Evolutionary conservation across 2,113 vertebrate species (phyloP), one percentile per base, ranked within the genome.

Genomic region (Phalacrocorax pelagicus): DNA sequence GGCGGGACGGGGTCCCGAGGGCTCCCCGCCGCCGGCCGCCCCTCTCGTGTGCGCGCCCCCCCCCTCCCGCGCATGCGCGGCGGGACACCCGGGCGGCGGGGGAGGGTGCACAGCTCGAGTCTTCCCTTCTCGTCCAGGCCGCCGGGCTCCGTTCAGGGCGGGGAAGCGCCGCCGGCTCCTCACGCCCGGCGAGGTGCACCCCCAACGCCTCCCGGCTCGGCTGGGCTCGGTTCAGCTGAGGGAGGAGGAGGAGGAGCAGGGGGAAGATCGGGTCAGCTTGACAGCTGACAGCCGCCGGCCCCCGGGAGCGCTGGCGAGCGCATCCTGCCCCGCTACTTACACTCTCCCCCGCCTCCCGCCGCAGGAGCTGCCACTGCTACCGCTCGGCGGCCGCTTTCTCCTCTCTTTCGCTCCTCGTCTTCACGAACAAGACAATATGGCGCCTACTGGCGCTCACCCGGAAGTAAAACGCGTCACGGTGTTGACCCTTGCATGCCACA

Each of bases 381-480:
- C 89, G 88, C 91, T 88, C 91, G 30, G 62, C 86, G 54, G 85
- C 86, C 55, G 84, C 84, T 52, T 72, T 84, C 90, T 69, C 81
- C 92, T 73, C 94, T 79, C 94, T 96, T 94, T 92, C 94, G 52
- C 95, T 94, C 92, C 81, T 92, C 97, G 97, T 97, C 97, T 98
- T 97, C 96, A 77, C 96, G 92, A 93, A 97, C 97, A 96, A 98
- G 97, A 97, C 97, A 98, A 98, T 98, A 98, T 98, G 98, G 98
- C 98, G 98, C 96, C 90, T 3, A 70, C 21, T 30, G 23, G 11
- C 15, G 20, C 54, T 94, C 65, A 90, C 97, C 97, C 98, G 98
- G 98, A 98, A 98, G 95, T 95, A 86, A 94, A 97, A 86, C 10
- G 0, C 81, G 84, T 95, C 95, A 92, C 44, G 19, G 17, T 2